These are phyloP conservation scores for Centropus unirufus DNA, from an alignment of 2,113 vertebrate species.

Conservation along the genomic window DNA sequence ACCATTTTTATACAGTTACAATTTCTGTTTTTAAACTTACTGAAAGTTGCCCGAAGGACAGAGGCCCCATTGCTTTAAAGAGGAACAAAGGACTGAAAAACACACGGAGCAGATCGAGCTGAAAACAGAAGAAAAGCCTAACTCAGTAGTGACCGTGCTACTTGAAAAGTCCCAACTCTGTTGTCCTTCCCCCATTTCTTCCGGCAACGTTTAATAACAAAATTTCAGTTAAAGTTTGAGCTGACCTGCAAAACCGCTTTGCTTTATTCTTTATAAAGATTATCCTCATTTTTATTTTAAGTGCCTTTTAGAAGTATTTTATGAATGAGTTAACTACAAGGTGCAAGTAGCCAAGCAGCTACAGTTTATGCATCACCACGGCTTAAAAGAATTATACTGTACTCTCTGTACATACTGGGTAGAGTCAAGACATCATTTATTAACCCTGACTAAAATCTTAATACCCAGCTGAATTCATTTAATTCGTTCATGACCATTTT, in stretches of 20 bases:
- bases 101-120: not conserved
- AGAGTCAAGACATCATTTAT: not conserved
- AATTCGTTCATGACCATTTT: not conserved
- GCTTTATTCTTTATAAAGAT: not conserved
- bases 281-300: not conserved
- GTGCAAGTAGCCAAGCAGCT: not conserved
- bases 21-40: constrained; percentile 20
- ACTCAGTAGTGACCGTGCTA: not conserved
- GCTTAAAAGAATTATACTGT: not conserved
- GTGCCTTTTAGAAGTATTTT: not conserved
- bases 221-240: not conserved
- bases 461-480: not conserved
- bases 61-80: not conserved
- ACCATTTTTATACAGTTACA: constrained; percentile 4
- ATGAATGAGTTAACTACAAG: not conserved
- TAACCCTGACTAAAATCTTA: not conserved
- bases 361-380: not conserved
- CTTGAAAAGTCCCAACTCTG: not conserved
- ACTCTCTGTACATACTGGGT: not conserved
- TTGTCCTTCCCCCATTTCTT: not conserved
- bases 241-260: not conserved
- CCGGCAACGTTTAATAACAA: not conserved
- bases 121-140: not conserved
- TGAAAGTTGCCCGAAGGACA: not conserved
- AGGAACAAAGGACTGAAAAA: not conserved